Evolutionary conservation across 2,888 invertebrate genomes (phyloP).

Genomic region (Dicycla oo): DNA sequence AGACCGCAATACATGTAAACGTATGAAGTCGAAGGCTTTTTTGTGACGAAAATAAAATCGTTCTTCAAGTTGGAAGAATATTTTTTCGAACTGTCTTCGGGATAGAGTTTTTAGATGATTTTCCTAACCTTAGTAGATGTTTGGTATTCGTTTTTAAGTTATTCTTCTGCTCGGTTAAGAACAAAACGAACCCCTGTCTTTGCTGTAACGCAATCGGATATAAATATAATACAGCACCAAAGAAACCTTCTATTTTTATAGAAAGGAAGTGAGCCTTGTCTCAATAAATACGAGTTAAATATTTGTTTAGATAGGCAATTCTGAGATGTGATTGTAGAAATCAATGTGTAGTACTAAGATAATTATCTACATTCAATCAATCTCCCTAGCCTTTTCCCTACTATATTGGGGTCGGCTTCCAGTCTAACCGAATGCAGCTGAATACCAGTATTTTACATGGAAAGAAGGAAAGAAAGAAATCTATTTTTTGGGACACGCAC

Average conservation of each 20-base stretch:
- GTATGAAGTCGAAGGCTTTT: slow-evolving; percentile 26
- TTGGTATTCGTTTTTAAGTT: slow-evolving; percentile 17
- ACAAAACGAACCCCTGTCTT: not conserved
- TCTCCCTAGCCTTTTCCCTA: too few species aligned
- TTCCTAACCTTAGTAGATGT: slow-evolving; percentile 2
- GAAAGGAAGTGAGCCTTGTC: not conserved
- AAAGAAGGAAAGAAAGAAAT: too few species aligned
- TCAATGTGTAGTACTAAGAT: not conserved
- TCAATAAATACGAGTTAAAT: not conserved
- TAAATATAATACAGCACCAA: not conserved
- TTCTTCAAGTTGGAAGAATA: slow-evolving; percentile 24
- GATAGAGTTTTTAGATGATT: slow-evolving; percentile 9
- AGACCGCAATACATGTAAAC: slow-evolving; percentile 19
- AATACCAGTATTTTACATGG: too few species aligned
- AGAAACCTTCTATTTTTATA: not conserved
- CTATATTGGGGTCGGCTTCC: too few species aligned
- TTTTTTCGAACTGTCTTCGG: slow-evolving; percentile 17
- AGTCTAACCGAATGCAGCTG: too few species aligned
- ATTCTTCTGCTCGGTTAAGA: not conserved
- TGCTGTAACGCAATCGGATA: not conserved
- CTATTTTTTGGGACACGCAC: too few species aligned
- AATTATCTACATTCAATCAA: too few species aligned
- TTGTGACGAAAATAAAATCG: slow-evolving; percentile 43
- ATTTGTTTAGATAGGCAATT: not conserved
- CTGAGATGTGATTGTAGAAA: not conserved